Evolutionary conservation across 2,888 invertebrate species (phyloP), one percentile per base, ranked within the genome.

Genomic region (Chesias legatella): DNA sequence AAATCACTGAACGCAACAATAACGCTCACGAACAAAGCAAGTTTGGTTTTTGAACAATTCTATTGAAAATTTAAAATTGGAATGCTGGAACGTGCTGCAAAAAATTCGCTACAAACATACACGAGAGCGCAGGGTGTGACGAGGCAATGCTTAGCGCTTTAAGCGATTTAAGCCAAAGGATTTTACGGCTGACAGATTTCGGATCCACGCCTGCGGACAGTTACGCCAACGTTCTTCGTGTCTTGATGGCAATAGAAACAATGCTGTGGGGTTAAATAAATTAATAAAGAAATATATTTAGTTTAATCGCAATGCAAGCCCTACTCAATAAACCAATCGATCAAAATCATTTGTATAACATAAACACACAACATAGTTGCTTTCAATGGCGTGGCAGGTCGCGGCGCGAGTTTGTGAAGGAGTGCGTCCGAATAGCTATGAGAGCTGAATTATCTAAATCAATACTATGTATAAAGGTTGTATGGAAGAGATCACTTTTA

Each of bases 131-230:
- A 51, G 53, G 54, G 67, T 60, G 78, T 73, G 78, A 78, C 77
- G 78, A 79, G 73, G 73, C 77, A 72, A 71, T 66, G 74, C 73
- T 76, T 76, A 74, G 73, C 78, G 79, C 67, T 72, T 79, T 77
- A 81, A 81, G 76, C 81, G 83, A 75, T 84, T 83, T 80, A 79
- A 83, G 83, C 84, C 84, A 86, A 86, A 86, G 86, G 85, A 86
- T 86, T 86, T 86, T 70, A 83, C 80, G 79, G 79, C 73, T 75
- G 79, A 81, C 77, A 67, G 79, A 79, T 77, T 80, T 71, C 74
- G 71, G 68, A 77, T 73, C 75, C 79, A 73, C 70, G 79, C 79
- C 69, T 75, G 75, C 72, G 82, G 81, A 79, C 77, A 75, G 51
- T 43, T 69, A 65, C 66, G 63, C 65, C 67, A 60, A 42, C 20